These are phyloP conservation scores for Clarias batrachus DNA, from an alignment of 2,113 vertebrate genomes.

Conservation along the genomic window DNA sequence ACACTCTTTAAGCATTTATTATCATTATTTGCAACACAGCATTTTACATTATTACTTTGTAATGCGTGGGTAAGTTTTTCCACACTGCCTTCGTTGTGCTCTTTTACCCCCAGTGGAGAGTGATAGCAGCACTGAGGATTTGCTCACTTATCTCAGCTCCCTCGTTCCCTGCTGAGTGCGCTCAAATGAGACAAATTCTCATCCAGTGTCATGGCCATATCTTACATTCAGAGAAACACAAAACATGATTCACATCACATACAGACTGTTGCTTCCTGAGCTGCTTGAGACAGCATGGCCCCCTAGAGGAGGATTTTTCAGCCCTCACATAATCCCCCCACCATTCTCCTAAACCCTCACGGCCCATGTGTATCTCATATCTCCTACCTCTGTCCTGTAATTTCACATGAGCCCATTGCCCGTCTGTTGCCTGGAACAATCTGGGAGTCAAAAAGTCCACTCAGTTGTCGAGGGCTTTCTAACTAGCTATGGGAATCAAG, in stretches of 20 bases:
- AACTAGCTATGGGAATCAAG: background rate
- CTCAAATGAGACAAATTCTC: conserved; percentile 48
- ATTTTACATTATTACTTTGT: background rate
- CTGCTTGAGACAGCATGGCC: conserved; percentile 15
- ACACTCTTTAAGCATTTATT: background rate
- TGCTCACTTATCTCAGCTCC: conserved; percentile 28
- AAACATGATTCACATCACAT: background rate
- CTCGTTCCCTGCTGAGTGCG: conserved; percentile 46
- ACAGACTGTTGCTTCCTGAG: background rate
- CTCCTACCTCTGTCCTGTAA: background rate
- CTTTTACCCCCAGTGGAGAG: conserved; percentile 14
- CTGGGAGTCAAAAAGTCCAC: background rate
- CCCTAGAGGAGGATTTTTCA: conserved; percentile 34
- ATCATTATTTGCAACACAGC: background rate
- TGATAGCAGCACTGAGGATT: conserved; percentile 28
- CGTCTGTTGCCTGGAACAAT: conserved; percentile 4
- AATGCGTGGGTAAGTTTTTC: conserved; percentile 13
- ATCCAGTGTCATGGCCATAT: conserved; percentile 21
- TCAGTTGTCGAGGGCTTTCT: background rate
- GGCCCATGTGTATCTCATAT: conserved; percentile 28
- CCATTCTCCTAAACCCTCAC: background rate
- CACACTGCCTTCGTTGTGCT: conserved; percentile 1
- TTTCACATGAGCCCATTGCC: background rate
- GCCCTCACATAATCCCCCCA: background rate
- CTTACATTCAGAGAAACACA: background rate